phyloP scores from a whole-genome alignment of 2,888 invertebrate genomes.

The Lithodes maja region DNA sequence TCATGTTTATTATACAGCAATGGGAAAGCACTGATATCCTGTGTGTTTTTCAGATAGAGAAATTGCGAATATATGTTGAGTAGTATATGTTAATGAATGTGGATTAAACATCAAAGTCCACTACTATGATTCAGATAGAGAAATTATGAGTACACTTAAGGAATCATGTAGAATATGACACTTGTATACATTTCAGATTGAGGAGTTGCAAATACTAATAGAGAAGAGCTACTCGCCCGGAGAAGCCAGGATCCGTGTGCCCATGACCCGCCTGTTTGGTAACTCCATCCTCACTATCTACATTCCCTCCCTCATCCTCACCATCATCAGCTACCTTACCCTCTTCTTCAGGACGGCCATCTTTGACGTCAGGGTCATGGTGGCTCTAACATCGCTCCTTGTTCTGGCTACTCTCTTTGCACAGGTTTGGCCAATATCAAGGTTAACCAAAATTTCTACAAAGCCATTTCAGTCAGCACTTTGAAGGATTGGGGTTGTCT shows the following conservation, averaged over 20 bases:
- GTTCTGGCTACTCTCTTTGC: conserved; percentile 61
- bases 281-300: conserved; percentile 60
- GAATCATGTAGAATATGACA: too few relatives aligned
- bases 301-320: conserved; percentile 58
- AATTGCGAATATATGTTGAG: too few relatives aligned
- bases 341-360: conserved; percentile 61
- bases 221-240: conserved; percentile 22
- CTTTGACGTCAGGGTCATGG: conserved; percentile 58
- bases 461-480: too few relatives aligned
- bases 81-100: too few relatives aligned
- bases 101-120: too few relatives aligned
- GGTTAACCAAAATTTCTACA: neutral
- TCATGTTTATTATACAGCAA: too few relatives aligned
- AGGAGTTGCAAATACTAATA: conserved; percentile 23
- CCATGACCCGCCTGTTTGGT: conserved; percentile 47
- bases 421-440: conserved; percentile 23
- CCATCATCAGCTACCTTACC: conserved; percentile 59
- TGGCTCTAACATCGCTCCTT: conserved; percentile 54
- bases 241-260: conserved; percentile 46
- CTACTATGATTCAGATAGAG: too few relatives aligned
- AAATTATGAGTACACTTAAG: too few relatives aligned
- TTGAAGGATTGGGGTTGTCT: too few relatives aligned
- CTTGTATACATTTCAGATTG: conserved; percentile 29
- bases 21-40: too few relatives aligned
- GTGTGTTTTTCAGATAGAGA: too few relatives aligned